Evolutionary conservation across 1,140 invertebrate genomes (phyloP).

Genomic region (Aphidius gifuensis): DNA sequence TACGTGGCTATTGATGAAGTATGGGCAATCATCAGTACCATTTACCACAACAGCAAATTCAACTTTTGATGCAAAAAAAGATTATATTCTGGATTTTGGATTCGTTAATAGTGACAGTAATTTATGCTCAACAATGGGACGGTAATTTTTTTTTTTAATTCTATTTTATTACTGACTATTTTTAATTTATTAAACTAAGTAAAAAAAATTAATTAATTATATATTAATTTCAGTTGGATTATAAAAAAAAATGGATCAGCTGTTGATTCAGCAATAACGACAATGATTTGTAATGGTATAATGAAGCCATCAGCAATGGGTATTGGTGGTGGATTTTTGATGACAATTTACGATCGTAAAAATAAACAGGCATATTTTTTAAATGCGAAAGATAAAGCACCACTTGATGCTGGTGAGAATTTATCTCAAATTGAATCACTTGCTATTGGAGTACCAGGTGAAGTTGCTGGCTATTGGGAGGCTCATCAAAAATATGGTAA

Average conservation of each 20-base stretch:
- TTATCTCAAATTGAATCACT: constrained; percentile 61
- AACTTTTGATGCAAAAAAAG: no score
- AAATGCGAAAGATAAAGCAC: constrained; percentile 80
- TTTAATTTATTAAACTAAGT: no score
- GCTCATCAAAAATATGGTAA: constrained; percentile 78
- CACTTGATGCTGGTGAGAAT: constrained; percentile 55
- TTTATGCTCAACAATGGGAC: no score
- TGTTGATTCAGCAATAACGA: constrained; percentile 83
- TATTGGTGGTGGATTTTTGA: constrained; percentile 81
- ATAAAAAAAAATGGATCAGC: constrained; percentile 77
- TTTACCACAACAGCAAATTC: no score
- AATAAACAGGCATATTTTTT: constrained; percentile 63
- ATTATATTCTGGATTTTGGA: no score
- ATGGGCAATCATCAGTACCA: no score
- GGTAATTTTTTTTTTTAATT: no score
- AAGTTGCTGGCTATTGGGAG: constrained; percentile 83
- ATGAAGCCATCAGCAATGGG: constrained; percentile 84
- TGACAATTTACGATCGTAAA: constrained; percentile 73
- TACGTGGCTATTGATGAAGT: no score
- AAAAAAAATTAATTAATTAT: no score
- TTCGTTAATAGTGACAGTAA: no score
- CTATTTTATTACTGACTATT: no score
- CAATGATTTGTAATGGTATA: constrained; percentile 82
- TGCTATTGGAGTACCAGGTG: constrained; percentile 85
- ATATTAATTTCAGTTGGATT: constrained; percentile 61